Evolutionary conservation across 2,888 invertebrate genomes (phyloP).

Genomic region (Melanargia galathea): DNA sequence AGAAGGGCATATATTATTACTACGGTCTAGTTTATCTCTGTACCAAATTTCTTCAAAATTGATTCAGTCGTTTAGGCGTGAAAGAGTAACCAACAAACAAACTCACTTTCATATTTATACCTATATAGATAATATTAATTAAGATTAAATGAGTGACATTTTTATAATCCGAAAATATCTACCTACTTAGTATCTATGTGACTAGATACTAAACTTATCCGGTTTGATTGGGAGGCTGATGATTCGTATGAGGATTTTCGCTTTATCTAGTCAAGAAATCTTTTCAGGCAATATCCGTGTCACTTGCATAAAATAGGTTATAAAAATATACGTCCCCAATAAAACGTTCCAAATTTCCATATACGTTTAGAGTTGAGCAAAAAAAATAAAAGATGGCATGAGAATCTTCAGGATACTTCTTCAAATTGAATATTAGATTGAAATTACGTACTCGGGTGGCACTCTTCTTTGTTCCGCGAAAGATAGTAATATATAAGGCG

Average conservation of each 20-base stretch:
- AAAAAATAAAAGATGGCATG: slow-evolving; percentile 74
- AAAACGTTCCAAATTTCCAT: slow-evolving; percentile 50
- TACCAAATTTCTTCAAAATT: no score
- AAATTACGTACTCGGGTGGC: slow-evolving; percentile 78
- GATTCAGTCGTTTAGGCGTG: no score
- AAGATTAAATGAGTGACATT: no score
- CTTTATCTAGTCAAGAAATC: neutral
- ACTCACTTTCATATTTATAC: no score
- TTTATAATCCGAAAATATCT: neutral
- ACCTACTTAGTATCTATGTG: no score
- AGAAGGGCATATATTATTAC: no score
- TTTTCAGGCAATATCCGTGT: neutral
- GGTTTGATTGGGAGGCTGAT: neutral
- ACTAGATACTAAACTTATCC: no score
- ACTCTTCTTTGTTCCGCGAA: slow-evolving; percentile 76
- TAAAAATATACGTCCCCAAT: slow-evolving; percentile 6
- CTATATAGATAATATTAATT: no score
- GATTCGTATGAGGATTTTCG: neutral
- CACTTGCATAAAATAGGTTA: neutral
- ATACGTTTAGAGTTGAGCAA: slow-evolving; percentile 61
- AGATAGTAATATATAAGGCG: slow-evolving; percentile 75
- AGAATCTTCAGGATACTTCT: slow-evolving; percentile 67
- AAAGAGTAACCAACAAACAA: no score
- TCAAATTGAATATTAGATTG: slow-evolving; percentile 82
- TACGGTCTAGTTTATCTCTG: no score